A percentile compares a stretch with the other conserved stretches of the same genome.
Conservation (phyloP, 2,888 invertebrate genomes). For the Drosophila mayaguana region DNA sequence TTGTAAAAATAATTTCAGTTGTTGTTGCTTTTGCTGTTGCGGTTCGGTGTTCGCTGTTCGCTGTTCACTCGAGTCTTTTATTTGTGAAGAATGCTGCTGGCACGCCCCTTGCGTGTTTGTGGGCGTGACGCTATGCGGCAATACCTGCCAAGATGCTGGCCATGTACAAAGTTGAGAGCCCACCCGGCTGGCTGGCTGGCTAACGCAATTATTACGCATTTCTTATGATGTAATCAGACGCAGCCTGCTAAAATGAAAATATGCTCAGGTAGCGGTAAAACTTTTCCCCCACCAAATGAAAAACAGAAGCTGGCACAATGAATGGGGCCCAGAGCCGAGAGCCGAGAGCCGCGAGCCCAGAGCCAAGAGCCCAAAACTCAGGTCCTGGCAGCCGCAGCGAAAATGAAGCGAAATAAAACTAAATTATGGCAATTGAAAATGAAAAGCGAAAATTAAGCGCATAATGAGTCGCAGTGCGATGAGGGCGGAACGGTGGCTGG, state of each 20-base stretch:
- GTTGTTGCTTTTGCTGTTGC: background rate
- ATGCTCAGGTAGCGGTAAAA: slow-evolving; percentile 59
- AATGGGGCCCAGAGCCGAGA: slow-evolving; percentile 3
- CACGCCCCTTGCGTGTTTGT: slow-evolving; percentile 55
- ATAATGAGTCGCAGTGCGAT: slow-evolving; percentile 66
- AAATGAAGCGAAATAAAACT: slow-evolving; percentile 80
- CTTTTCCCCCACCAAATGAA: slow-evolving; percentile 40
- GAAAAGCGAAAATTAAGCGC: slow-evolving; percentile 81
- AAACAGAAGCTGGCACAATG: slow-evolving; percentile 14
- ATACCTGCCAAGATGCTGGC: slow-evolving; percentile 33
- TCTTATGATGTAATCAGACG: slow-evolving; percentile 82
- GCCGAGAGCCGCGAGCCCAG: background rate
- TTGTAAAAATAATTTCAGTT: slow-evolving; percentile 60
- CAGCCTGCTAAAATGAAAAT: slow-evolving; percentile 72
- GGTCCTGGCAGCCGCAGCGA: slow-evolving; percentile 29
- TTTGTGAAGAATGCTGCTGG: slow-evolving; percentile 32
- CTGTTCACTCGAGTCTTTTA: slow-evolving; percentile 35
- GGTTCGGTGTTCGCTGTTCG: background rate
- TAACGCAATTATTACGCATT: slow-evolving; percentile 81
- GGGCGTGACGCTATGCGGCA: slow-evolving; percentile 23
- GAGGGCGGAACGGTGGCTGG: background rate
- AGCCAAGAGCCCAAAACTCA: background rate
- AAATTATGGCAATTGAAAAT: slow-evolving; percentile 83
- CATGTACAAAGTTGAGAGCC: slow-evolving; percentile 23
- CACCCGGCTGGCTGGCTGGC: slow-evolving; percentile 20